These are phyloP conservation scores for Vanessa atalanta DNA, from an alignment of 1,140 invertebrate species.

Conservation along the genomic window DNA sequence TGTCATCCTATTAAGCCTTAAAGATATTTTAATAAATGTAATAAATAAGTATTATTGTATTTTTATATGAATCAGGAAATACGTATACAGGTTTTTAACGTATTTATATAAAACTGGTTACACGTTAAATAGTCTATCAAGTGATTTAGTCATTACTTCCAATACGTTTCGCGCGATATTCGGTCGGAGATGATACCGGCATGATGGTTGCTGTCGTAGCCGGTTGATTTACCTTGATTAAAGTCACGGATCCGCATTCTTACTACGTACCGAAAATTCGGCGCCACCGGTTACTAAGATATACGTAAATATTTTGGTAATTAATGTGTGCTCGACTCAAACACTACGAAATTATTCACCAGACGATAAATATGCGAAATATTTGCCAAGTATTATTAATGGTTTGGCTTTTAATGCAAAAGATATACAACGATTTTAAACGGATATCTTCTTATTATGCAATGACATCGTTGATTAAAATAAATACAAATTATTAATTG, in stretches of 20 bases:
- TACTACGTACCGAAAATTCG: constrained; percentile 64
- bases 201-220: constrained; percentile 49
- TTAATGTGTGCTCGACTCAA: constrained; percentile 67
- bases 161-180: constrained; percentile 20
- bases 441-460: constrained; percentile 25
- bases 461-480: constrained; percentile 26
- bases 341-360: constrained; percentile 57
- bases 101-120: background rate
- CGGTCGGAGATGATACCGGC: constrained; percentile 50
- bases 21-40: too few relatives aligned
- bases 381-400: constrained; percentile 54
- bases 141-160: background rate
- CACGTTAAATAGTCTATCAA: background rate
- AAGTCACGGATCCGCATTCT: constrained; percentile 77
- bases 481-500: constrained; percentile 33
- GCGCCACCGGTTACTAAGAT: constrained; percentile 62
- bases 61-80: too few relatives aligned
- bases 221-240: constrained; percentile 72
- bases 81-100: too few relatives aligned
- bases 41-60: too few relatives aligned
- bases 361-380: constrained; percentile 49
- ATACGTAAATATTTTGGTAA: constrained; percentile 76
- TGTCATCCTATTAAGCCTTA: too few relatives aligned
- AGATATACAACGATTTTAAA: constrained; percentile 13
- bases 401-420: constrained; percentile 31